These are phyloP conservation scores for Sander vitreus DNA, from an alignment of 2,113 vertebrate species.

Conservation along the genomic window DNA sequence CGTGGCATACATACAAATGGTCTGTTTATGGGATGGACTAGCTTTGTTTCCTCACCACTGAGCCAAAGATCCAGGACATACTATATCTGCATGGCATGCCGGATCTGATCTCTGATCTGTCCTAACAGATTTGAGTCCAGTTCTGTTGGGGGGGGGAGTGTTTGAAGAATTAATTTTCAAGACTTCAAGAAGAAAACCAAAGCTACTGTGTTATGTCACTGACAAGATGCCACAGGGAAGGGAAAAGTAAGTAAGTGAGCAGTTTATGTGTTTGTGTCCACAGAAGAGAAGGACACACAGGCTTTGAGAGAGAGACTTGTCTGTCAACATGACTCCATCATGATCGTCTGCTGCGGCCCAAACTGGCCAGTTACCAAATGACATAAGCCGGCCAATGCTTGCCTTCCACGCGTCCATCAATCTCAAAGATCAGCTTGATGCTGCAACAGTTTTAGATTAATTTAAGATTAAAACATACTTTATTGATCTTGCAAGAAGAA, in stretches of 20 bases:
- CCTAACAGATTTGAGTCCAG: background rate
- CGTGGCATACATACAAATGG: slow-evolving; percentile 33
- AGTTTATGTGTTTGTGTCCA: background rate
- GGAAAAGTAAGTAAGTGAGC: background rate
- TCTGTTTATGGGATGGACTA: slow-evolving; percentile 8
- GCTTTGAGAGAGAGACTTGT: background rate
- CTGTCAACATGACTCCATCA: slow-evolving; percentile 15
- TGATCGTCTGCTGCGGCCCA: background rate
- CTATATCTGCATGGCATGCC: too few relatives aligned
- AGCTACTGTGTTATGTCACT: background rate
- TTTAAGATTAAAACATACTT: too few relatives aligned
- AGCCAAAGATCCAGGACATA: background rate
- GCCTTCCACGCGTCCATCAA: too few relatives aligned
- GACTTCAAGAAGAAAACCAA: background rate
- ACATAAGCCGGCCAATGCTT: background rate
- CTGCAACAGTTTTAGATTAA: background rate
- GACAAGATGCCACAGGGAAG: slow-evolving; percentile 1
- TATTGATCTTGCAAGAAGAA: too few relatives aligned
- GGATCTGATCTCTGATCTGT: background rate
- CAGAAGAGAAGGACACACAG: background rate
- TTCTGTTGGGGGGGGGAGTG: background rate
- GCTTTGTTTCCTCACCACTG: too few relatives aligned
- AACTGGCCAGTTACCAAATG: background rate
- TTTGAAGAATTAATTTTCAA: background rate
- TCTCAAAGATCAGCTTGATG: background rate